Evolutionary conservation across 2,888 invertebrate genomes (phyloP), one percentile per base, ranked within the genome.

Genomic region (Platynereis dumerilii): DNA sequence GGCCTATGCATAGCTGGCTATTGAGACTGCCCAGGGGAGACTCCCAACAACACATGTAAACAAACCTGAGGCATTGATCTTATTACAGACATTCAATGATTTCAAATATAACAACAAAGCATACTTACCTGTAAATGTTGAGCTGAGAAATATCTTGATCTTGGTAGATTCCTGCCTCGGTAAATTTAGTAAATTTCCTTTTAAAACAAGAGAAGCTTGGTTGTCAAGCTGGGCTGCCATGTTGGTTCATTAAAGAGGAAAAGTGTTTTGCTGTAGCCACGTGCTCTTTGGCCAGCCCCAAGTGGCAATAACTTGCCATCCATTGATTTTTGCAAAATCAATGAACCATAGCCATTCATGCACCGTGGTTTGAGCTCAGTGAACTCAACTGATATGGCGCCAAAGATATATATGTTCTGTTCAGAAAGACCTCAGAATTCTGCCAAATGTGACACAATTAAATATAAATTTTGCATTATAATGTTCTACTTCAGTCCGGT

Each of bases 71-170:
- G 7, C 48, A 48, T 5, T 20, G 5, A n/a, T 7, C 7, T 20
- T 48, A 12, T 34, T 34, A 34, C 12, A 7, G 34, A 34, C 12
- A 5, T 2, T 39, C 1, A 22, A 5, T 39, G 42, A 5, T 39
- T n/a, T n/a, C n/a, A n/a, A n/a, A n/a, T n/a, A n/a, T n/a, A n/a
- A n/a, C n/a, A n/a, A n/a, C n/a, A n/a, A n/a, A n/a, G n/a, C n/a
- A n/a, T n/a, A n/a, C n/a, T 20, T 39, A 58, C 58, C 58, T 58
- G 58, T 58, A 39, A 58, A 58, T 58, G 58, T 58, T 24, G 58
- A 58, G 42, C 58, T 58, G 58, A 58, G 58, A 39, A 58, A 58
- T 22, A 58, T 39, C 34, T 39, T 29, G 15, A 58, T 26, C n/a
- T 15, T 39, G 22, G 12, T 3, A 15, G 34, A 22, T 22, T 58